Conservation (phyloP, 2,797 vertebrate genomes). For the Propithecus deckenii region DNA sequence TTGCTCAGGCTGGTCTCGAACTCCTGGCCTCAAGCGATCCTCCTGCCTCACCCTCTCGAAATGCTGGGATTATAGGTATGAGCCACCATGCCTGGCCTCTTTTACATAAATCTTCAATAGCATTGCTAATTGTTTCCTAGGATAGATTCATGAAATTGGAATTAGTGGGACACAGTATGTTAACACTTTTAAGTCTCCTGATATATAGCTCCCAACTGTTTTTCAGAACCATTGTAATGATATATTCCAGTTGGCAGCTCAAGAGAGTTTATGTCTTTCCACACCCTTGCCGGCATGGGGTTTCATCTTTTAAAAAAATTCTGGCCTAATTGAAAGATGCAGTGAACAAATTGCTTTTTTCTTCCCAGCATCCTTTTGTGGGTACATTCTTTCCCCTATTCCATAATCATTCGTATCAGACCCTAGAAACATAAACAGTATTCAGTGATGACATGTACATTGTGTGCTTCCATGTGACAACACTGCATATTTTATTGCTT, state of each 20-base stretch:
- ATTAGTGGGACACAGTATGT: neutral
- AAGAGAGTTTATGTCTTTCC: neutral
- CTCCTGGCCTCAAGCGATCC: neutral
- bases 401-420: neutral
- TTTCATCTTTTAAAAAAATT: neutral
- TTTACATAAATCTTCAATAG: conserved; percentile 47
- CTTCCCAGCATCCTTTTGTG: neutral
- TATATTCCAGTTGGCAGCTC: neutral
- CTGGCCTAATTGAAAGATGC: neutral
- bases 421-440: neutral
- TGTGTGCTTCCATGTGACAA: neutral
- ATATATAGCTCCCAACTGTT: neutral
- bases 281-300: neutral
- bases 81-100: neutral
- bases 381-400: neutral
- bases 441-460: neutral
- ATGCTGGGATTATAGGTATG: neutral
- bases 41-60: neutral
- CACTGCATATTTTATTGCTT: conserved; percentile 23
- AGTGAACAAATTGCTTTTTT: neutral
- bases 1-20: neutral
- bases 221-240: conserved; percentile 16
- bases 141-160: conserved; percentile 2
- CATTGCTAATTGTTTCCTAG: conserved; percentile 39
- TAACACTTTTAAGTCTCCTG: conserved; percentile 25